These are phyloP conservation scores for Esperia sulphurella DNA, from an alignment of 2,888 invertebrate species.

Conservation along the genomic window DNA sequence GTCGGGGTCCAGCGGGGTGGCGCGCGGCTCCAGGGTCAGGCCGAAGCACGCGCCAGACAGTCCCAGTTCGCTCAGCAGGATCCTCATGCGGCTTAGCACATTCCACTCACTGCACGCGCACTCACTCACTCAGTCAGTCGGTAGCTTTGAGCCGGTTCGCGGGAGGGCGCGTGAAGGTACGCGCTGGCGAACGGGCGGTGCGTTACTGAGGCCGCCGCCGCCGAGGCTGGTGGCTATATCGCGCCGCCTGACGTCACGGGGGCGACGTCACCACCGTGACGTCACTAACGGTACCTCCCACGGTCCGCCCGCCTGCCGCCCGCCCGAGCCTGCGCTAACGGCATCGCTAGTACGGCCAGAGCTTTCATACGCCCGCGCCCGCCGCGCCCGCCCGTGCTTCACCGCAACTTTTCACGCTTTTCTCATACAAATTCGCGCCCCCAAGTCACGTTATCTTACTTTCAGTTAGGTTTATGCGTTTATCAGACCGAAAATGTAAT, in stretches of 20 bases:
- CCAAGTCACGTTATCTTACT: neutral
- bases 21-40: conserved; percentile 75
- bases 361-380: conserved; percentile 25
- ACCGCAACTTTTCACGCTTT: conserved; percentile 14
- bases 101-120: conserved; percentile 78
- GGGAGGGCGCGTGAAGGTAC: conserved; percentile 63
- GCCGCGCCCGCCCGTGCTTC: neutral
- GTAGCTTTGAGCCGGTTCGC: conserved; percentile 48
- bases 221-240: conserved; percentile 77
- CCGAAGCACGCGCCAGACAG: conserved; percentile 77
- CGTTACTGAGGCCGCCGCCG: conserved; percentile 79
- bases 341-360: conserved; percentile 70
- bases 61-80: conserved; percentile 78
- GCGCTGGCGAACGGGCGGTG: conserved; percentile 73
- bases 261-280: conserved; percentile 67
- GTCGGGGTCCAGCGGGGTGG: conserved; percentile 68
- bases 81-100: conserved; percentile 79
- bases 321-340: conserved; percentile 78
- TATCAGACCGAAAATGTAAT: no score
- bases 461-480: neutral
- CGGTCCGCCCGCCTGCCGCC: conserved; percentile 71
- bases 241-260: conserved; percentile 73
- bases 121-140: conserved; percentile 69
- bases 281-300: conserved; percentile 80
- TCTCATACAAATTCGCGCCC: conserved; percentile 1